phyloP scores from a whole-genome alignment of 2,888 invertebrate species.

The Chydorus sphaericus region DNA sequence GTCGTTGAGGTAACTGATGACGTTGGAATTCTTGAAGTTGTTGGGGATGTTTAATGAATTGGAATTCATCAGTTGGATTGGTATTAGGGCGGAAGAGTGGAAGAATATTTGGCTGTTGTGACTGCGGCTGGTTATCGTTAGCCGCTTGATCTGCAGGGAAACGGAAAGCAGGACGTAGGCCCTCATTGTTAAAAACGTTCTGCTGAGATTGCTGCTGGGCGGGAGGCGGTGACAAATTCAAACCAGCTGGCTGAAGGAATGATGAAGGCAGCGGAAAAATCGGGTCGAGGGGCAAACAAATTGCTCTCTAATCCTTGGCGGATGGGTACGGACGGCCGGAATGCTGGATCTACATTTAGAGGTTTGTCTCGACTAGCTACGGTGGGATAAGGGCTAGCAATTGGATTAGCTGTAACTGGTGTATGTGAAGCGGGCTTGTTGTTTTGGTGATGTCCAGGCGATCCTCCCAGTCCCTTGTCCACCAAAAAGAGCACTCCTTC shows the following conservation, averaged over 20 bases:
- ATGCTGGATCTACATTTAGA: background rate
- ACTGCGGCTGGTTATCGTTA: background rate
- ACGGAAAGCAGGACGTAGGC: background rate
- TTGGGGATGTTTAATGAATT: slow-evolving; percentile 1
- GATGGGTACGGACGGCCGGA: background rate
- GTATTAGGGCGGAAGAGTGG: slow-evolving; percentile 11
- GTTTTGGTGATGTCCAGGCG: background rate
- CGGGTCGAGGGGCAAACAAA: too few relatives aligned
- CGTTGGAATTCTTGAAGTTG: background rate
- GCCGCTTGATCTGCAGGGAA: background rate
- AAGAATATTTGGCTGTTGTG: slow-evolving; percentile 10
- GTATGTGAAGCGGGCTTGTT: background rate
- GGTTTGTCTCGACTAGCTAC: background rate
- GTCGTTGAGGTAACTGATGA: background rate
- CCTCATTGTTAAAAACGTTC: background rate
- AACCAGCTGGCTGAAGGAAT: background rate
- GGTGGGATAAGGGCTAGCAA: background rate
- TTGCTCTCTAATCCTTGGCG: background rate
- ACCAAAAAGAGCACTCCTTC: slow-evolving; percentile 12
- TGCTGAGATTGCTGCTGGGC: slow-evolving; percentile 1
- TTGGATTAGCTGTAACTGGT: background rate
- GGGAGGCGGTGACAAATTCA: background rate
- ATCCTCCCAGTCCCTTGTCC: background rate
- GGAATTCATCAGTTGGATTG: slow-evolving; percentile 3
- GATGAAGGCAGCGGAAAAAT: background rate